Percentiles rank a stretch among this genome's conserved stretches.
phyloP scores from a whole-genome alignment of 2,113 vertebrate species.

The Colistium nudipinnis region DNA sequence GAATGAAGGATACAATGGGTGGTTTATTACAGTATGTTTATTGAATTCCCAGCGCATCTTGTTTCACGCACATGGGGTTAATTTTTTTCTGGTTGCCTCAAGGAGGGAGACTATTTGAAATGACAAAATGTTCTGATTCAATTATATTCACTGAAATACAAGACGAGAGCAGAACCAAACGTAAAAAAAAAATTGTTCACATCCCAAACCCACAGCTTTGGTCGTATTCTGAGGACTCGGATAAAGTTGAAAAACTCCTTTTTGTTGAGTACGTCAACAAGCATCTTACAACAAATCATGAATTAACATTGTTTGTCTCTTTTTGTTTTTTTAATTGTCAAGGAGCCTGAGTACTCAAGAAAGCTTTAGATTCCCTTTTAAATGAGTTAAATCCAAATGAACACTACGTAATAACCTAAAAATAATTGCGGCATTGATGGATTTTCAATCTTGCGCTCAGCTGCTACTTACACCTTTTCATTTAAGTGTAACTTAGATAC shows the following conservation, averaged over 20 bases:
- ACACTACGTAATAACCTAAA: neutral
- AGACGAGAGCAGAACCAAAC: constrained; percentile 14
- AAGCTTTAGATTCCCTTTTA: neutral
- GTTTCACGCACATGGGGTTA: constrained; percentile 30
- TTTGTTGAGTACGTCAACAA: neutral
- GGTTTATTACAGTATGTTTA: constrained; percentile 42
- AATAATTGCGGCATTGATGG: neutral
- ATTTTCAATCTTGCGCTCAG: too few species aligned
- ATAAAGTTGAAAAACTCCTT: neutral
- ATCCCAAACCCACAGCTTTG: neutral
- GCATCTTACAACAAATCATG: too few species aligned
- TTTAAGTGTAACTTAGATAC: neutral
- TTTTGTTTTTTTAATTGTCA: constrained; percentile 1
- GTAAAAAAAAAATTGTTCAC: neutral
- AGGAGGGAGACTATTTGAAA: constrained; percentile 29
- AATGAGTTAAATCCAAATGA: neutral
- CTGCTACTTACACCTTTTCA: neutral
- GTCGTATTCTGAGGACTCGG: neutral
- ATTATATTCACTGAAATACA: constrained; percentile 4
- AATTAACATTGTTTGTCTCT: neutral
- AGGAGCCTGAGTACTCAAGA: neutral
- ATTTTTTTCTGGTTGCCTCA: constrained; percentile 6
- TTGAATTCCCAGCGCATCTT: constrained; percentile 37
- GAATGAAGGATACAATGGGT: constrained; percentile 24
- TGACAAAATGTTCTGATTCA: constrained; percentile 27